These are phyloP conservation scores for Leptinotarsa tumamoca DNA, from an alignment of 2,888 invertebrate species.

Conservation along the genomic window DNA sequence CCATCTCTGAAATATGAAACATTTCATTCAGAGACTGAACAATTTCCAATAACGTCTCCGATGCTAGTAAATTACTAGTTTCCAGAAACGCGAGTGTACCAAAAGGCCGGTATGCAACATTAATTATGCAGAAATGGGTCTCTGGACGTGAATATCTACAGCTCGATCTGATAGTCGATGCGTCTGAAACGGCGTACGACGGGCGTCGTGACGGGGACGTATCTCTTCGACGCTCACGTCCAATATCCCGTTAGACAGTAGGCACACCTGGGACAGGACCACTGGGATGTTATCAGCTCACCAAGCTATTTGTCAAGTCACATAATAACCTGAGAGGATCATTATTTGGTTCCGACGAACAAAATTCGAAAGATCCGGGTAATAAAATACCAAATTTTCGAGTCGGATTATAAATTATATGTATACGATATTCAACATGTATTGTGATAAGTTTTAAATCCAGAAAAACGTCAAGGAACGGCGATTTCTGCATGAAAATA, in stretches of 20 bases:
- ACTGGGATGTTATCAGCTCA: background rate
- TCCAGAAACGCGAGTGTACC: background rate
- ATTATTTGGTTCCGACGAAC: no score
- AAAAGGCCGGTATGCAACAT: slow-evolving; percentile 14
- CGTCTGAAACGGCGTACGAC: slow-evolving; percentile 6
- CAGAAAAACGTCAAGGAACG: no score
- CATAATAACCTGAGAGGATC: slow-evolving; percentile 3
- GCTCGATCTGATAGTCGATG: slow-evolving; percentile 14
- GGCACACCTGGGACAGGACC: background rate
- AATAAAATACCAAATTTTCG: no score
- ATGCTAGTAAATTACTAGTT: slow-evolving; percentile 4
- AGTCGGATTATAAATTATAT: no score
- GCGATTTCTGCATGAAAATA: no score
- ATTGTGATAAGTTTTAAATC: no score
- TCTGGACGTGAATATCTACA: slow-evolving; percentile 14
- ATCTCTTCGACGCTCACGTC: slow-evolving; percentile 6
- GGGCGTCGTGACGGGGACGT: background rate
- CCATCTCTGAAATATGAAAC: background rate
- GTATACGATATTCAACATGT: no score
- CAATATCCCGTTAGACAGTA: background rate
- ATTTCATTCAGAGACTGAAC: slow-evolving; percentile 10
- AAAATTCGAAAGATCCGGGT: no score
- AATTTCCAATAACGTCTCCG: slow-evolving; percentile 1
- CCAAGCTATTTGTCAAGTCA: background rate
- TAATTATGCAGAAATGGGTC: slow-evolving; percentile 21